Percentiles rank a stretch among this genome's conserved stretches.
Conservation (phyloP, 2,113 vertebrate species). For the Ochotona curzoniae region DNA sequence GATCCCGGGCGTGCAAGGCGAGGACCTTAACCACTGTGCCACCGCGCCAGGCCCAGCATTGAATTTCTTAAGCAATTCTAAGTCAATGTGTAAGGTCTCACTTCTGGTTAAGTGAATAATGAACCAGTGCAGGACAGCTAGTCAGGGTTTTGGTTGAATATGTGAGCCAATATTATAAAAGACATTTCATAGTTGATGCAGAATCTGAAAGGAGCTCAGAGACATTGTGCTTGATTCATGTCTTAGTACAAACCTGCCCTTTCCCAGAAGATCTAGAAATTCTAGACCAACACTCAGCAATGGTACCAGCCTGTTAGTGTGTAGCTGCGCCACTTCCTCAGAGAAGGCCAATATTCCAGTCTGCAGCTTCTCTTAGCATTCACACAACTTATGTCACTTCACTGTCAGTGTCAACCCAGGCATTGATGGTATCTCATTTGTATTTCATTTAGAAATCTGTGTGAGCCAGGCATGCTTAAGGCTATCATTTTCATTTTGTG, state of each 20-base stretch:
- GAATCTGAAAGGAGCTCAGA: not conserved
- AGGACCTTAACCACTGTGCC: no score
- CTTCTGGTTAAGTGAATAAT: not conserved
- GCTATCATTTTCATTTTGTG: not conserved
- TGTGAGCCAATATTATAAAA: not conserved
- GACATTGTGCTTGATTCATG: not conserved
- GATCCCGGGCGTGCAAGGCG: no score
- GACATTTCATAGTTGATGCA: not conserved
- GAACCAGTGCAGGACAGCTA: not conserved
- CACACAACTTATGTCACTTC: not conserved
- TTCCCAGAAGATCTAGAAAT: not conserved
- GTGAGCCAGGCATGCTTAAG: not conserved
- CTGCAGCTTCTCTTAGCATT: not conserved
- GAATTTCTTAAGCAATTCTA: not conserved
- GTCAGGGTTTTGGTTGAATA: not conserved
- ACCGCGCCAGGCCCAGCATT: no score
- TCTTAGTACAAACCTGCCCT: not conserved
- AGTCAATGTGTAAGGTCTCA: not conserved
- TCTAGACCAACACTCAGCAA: not conserved
- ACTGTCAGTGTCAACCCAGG: not conserved
- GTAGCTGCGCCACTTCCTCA: not conserved
- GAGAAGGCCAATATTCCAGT: not conserved
- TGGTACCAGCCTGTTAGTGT: not conserved
- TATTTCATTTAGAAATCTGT: not conserved
- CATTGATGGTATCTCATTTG: constrained; percentile 8